phyloP scores from a whole-genome alignment of 1,140 invertebrate species.

The Macrobrachium nipponense region DNA sequence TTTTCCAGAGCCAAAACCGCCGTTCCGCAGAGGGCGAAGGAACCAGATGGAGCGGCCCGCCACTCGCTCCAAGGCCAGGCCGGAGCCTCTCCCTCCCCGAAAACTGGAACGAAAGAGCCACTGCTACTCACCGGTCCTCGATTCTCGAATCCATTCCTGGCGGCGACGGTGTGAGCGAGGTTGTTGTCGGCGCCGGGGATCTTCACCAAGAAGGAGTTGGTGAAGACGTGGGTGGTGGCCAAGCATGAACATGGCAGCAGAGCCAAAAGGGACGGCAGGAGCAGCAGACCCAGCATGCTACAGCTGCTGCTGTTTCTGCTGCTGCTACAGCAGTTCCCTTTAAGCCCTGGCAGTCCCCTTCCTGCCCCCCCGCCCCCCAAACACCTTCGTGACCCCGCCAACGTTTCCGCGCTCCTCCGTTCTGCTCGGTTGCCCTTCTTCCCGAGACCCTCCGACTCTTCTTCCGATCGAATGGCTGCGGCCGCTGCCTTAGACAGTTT shows the following conservation, averaged over 20 bases:
- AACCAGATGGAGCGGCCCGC: too few species aligned
- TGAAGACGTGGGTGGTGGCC: constrained; percentile 43
- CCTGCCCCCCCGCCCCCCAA: constrained; percentile 38
- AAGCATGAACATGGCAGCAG: constrained; percentile 33
- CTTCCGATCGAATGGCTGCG: background rate
- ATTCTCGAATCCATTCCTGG: constrained; percentile 39
- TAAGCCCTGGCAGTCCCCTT: constrained; percentile 16
- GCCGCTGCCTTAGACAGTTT: constrained; percentile 34
- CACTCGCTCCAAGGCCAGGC: too few species aligned
- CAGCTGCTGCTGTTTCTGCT: constrained; percentile 17
- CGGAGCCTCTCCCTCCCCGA: background rate
- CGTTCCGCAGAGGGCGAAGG: too few species aligned
- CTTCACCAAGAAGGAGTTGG: constrained; percentile 48
- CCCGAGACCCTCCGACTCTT: constrained; percentile 24
- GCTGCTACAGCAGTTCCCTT: background rate
- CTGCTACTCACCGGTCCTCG: constrained; percentile 40
- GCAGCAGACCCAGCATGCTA: constrained; percentile 22
- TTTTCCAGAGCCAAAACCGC: background rate
- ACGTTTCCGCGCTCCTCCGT: constrained; percentile 51
- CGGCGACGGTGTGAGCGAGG: constrained; percentile 31
- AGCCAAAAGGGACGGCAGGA: constrained; percentile 25
- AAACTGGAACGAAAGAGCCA: background rate
- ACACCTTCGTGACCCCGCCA: constrained; percentile 48
- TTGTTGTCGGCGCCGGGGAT: constrained; percentile 21
- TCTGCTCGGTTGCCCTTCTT: constrained; percentile 5